A percentile compares a stretch with the other conserved stretches of the same genome.
Conservation (phyloP, 1,140 invertebrate genomes). For the Rhopalosiphum padi region DNA sequence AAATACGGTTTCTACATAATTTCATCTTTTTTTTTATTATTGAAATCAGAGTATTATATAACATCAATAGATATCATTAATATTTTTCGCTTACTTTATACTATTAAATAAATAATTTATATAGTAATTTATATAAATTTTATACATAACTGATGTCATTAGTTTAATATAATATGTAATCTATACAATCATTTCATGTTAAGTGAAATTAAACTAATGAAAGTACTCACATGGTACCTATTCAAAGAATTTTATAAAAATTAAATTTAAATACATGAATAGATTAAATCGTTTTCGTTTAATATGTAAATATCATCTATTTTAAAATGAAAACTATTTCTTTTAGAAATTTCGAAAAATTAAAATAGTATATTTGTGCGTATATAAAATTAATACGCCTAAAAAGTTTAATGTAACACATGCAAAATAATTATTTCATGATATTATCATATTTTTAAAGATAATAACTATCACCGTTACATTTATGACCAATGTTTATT, state of each 20-base stretch:
- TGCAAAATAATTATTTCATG: not conserved
- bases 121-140: not conserved
- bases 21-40: not conserved
- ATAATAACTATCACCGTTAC: not conserved
- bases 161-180: no score
- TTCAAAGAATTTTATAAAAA: not conserved
- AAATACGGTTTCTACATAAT: not conserved
- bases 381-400: not conserved
- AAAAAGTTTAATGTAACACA: not conserved
- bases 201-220: not conserved
- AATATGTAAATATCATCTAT: not conserved
- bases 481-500: constrained; percentile 30
- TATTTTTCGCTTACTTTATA: not conserved
- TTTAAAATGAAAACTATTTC: not conserved
- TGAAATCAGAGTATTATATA: not conserved
- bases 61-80: not conserved
- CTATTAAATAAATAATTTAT: not conserved
- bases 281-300: not conserved
- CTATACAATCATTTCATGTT: no score
- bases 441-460: not conserved
- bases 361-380: not conserved
- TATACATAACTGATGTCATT: no score
- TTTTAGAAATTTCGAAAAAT: not conserved
- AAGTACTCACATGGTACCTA: not conserved
- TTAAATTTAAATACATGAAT: not conserved